A percentile compares a stretch with the other conserved stretches of the same genome.
Conservation (phyloP, 2,113 vertebrate genomes). For the Carassius carassius region DNA sequence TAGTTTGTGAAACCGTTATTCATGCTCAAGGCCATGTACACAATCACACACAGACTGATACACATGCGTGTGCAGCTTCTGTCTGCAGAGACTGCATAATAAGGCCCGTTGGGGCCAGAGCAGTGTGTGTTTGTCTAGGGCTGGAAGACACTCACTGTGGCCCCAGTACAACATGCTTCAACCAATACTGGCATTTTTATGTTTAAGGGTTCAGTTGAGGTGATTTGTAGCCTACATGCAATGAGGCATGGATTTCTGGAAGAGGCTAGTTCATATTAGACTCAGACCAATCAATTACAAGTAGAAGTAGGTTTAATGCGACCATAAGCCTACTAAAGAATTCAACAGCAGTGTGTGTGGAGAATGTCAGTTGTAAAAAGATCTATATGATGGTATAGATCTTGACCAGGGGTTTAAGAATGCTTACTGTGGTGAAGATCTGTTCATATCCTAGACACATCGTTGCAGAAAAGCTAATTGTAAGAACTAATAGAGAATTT, state of each 20-base stretch:
- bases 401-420: background rate
- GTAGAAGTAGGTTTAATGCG: background rate
- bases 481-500: too few species aligned
- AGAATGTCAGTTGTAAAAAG: conserved; percentile 2
- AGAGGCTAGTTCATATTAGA: background rate
- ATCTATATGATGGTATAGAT: background rate
- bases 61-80: background rate
- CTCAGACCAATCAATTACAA: background rate
- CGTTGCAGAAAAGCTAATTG: too few species aligned
- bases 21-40: conserved; percentile 20
- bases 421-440: too few species aligned
- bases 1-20: conserved; percentile 43
- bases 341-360: background rate
- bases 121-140: conserved; percentile 25
- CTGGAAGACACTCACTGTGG: background rate
- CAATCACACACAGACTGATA: background rate
- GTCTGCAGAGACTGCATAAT: conserved; percentile 27
- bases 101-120: background rate
- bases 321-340: background rate
- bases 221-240: background rate
- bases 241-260: background rate
- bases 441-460: too few species aligned
- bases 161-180: background rate
- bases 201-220: background rate
- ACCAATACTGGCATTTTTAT: background rate